These are phyloP conservation scores for Cliona cf. orientalis DNA, from an alignment of 37 sponge, comb jelly and placozoan species.

Conservation along the genomic window DNA sequence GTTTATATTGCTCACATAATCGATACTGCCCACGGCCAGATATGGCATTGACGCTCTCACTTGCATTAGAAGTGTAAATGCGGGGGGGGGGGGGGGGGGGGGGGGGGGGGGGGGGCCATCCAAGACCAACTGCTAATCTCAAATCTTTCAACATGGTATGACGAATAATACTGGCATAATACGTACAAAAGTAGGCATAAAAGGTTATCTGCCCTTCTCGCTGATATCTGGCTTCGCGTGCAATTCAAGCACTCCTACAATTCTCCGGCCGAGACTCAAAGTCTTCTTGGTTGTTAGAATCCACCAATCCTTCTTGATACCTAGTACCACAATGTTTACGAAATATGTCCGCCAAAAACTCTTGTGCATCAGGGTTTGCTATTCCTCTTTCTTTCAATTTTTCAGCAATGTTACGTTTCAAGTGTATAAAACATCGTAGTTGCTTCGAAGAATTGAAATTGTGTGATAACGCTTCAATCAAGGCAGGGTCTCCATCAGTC, in stretches of 20 bases:
- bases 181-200: constrained; percentile 27
- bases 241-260: background rate
- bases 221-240: background rate
- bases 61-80: constrained; percentile 43
- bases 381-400: constrained; percentile 19
- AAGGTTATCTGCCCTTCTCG: constrained; percentile 4
- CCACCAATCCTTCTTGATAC: constrained; percentile 50
- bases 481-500: constrained; percentile 47
- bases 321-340: constrained; percentile 25
- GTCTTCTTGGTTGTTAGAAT: constrained; percentile 3
- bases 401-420: constrained; percentile 35
- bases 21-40: constrained; percentile 44
- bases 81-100: no score
- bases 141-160: constrained; percentile 31
- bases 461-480: constrained; percentile 42
- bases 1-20: background rate
- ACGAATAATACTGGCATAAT: constrained; percentile 9
- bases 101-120: no score
- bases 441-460: constrained; percentile 47
- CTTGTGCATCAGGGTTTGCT: constrained; percentile 15
- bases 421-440: constrained; percentile 54
- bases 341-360: constrained; percentile 53
- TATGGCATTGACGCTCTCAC: constrained; percentile 36
- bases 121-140: constrained; percentile 12
- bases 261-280: constrained; percentile 15